Conservation (phyloP, 2,113 vertebrate genomes). For the Chaetura pelagica region DNA sequence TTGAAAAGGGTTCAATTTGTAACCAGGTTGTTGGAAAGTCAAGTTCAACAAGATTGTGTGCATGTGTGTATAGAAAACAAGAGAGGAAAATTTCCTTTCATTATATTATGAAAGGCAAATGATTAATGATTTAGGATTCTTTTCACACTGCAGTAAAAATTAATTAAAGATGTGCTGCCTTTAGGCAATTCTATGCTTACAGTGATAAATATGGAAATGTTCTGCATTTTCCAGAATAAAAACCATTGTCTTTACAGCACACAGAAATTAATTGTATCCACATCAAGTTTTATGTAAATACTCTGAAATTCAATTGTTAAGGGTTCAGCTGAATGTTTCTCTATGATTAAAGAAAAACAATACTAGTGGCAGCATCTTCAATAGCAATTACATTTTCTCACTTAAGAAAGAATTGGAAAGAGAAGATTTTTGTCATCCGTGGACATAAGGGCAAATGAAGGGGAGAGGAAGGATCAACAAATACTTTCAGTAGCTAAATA, state of each 20-base stretch:
- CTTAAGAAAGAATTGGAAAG: constrained; percentile 24
- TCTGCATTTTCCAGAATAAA: constrained; percentile 54
- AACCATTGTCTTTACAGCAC: constrained; percentile 24
- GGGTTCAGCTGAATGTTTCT: constrained; percentile 42
- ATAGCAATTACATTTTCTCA: constrained; percentile 30
- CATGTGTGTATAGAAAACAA: background rate
- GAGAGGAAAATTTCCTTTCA: constrained; percentile 19
- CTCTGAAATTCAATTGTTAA: constrained; percentile 55
- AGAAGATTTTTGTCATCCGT: constrained; percentile 20
- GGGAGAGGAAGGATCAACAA: background rate
- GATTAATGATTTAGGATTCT: constrained; percentile 59
- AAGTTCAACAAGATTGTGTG: background rate
- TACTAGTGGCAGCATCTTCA: constrained; percentile 12
- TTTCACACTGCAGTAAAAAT: constrained; percentile 50
- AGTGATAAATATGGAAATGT: constrained; percentile 56
- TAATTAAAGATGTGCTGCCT: constrained; percentile 65
- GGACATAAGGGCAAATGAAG: background rate
- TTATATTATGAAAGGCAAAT: constrained; percentile 28
- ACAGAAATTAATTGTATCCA: constrained; percentile 49
- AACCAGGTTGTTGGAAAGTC: background rate
- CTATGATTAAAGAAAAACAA: constrained; percentile 50
- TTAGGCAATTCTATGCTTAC: constrained; percentile 48
- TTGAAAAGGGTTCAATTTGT: background rate
- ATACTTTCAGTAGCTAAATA: background rate
- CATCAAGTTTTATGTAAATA: constrained; percentile 61